These are phyloP conservation scores for Gymnocephalus cernua DNA, from an alignment of 2,113 vertebrate species.

Conservation along the genomic window DNA sequence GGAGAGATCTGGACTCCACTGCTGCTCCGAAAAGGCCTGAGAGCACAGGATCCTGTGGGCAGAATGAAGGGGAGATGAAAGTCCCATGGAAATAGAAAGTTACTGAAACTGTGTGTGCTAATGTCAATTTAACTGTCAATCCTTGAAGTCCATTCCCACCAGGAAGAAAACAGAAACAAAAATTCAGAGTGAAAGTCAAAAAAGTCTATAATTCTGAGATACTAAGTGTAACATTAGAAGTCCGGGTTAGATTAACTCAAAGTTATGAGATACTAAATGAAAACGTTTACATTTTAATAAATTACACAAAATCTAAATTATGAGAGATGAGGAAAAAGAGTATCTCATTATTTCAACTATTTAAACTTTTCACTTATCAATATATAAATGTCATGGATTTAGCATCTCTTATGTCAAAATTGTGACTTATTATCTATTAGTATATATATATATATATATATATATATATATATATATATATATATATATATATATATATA, in stretches of 20 bases:
- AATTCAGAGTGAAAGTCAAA: not conserved
- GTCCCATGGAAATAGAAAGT: not conserved
- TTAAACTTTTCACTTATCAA: too few species aligned
- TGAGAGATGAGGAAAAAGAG: too few species aligned
- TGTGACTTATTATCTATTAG: too few species aligned
- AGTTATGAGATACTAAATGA: not conserved
- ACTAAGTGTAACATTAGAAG: not conserved
- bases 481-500: too few species aligned
- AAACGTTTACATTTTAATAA: not conserved
- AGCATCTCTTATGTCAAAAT: too few species aligned
- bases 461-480: too few species aligned
- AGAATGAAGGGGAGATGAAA: not conserved
- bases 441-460: too few species aligned
- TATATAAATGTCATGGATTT: too few species aligned
- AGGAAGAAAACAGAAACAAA: not conserved
- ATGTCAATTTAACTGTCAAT: not conserved
- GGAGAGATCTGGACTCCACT: slow-evolving; percentile 81
- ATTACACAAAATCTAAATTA: not conserved
- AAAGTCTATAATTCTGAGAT: not conserved
- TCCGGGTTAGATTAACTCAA: not conserved
- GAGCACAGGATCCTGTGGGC: slow-evolving; percentile 79
- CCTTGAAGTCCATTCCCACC: not conserved
- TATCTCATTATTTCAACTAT: too few species aligned
- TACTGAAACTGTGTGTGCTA: not conserved
- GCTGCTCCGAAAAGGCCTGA: slow-evolving; percentile 75